Conservation (phyloP, 2,113 vertebrate genomes). For the Corythornis cristatus region DNA sequence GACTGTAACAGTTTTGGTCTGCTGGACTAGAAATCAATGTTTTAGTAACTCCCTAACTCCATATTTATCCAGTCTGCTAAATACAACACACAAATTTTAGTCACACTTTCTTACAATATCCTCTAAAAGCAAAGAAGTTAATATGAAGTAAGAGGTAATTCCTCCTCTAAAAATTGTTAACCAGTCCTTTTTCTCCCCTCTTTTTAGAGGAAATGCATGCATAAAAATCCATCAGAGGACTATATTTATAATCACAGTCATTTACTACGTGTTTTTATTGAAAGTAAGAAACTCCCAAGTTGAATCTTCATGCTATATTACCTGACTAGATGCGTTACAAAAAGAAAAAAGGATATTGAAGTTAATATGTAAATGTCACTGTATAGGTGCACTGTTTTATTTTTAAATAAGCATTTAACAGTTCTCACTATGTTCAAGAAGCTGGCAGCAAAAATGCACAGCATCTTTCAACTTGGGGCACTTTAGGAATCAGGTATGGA, state of each 20-base stretch:
- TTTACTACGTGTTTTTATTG: background rate
- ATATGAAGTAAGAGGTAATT: background rate
- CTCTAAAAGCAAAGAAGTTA: background rate
- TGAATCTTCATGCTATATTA: background rate
- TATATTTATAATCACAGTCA: background rate
- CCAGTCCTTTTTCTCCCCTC: background rate
- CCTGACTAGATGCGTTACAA: background rate
- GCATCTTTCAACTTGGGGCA: background rate
- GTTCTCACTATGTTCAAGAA: background rate
- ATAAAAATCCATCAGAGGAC: background rate
- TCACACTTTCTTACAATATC: background rate
- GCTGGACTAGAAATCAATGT: constrained; percentile 54
- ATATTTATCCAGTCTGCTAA: constrained; percentile 53
- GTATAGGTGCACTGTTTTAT: background rate
- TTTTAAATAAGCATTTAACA: background rate
- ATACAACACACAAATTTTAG: background rate
- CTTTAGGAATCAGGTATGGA: background rate
- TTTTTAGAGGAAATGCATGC: background rate
- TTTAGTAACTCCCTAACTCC: constrained; percentile 54
- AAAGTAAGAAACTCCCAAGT: background rate
- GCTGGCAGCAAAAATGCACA: background rate
- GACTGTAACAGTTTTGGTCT: constrained; percentile 63
- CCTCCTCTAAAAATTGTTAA: background rate
- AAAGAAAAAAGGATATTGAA: background rate
- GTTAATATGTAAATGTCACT: background rate